Evolutionary conservation across 2,113 vertebrate genomes (phyloP), one percentile per base, ranked within the genome.

Genomic region (Athene cunicularia): DNA sequence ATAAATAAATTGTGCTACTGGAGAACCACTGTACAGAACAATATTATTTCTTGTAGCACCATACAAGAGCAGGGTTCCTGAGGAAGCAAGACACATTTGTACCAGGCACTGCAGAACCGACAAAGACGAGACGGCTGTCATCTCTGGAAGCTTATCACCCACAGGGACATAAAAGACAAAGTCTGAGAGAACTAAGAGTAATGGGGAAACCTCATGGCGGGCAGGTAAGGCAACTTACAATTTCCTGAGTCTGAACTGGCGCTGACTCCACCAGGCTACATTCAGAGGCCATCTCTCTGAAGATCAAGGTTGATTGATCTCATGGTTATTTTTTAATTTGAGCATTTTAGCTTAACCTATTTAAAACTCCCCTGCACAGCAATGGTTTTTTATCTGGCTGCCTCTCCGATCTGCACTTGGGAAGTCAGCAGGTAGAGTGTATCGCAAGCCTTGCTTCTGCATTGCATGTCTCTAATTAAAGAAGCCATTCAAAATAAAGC

Each of bases 401-500:
- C 56, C 35, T 89, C 35, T 56, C 80, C 86, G 62, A 80, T 82
- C 62, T 80, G 66, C 0, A 0, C 70, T 72, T 56, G 77, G 60
- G 39, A 75, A 85, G 75, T 45, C 91, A 95, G 76, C 52, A 95
- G 77, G 70, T 64, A 72, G 53, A 67, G 41, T 12, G 37, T 56
- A 35, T 66, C 3, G 7, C 0, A 0, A 80, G 63, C 74, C 53
- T 68, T 39, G 66, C 32, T 55, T 90, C 74, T 94, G 84, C 58
- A 41, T 20, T 88, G 75, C 84, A 30, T n/a, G 50, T 21, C 87
- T 18, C 85, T 94, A 83, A 93, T 88, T 94, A 92, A 82, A 76
- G 90, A 92, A 71, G 50, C 59, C 85, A 90, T 95, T 94, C 90
- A 94, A 88, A 97, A 96, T 77, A 86, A 92, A 88, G 82, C 75